Base-by-base conservation (phyloP, 2,113 vertebrate genomes). In the Uropsilus gracilis region DNA sequence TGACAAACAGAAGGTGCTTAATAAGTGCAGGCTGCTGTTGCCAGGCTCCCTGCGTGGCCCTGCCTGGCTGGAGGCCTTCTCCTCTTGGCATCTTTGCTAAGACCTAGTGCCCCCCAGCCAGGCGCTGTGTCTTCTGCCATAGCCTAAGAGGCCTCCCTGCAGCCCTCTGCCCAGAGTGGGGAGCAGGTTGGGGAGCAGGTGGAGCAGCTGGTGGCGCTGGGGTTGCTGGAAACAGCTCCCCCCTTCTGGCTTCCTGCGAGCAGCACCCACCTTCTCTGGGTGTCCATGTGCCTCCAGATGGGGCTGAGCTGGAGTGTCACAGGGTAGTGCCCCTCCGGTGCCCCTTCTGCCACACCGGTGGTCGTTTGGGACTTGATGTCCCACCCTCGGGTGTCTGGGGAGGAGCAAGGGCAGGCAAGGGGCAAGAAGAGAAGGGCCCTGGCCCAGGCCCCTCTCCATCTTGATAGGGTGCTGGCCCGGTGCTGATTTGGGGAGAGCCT, bases 251-350 rank as follows among this genome's bases (percentile, higher is more conserved):
- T 18, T 13, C 37, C 37, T 7, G 63, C 0, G 6, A 78, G 93
- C 81, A 8, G 32, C 20, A 10, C 46, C 44, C 32, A 3, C 1
- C 22, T 3, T 0, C 30, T 53, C 12, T 44, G 61, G 1, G 10
- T 28, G 24, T 0, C 4, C 4, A 32, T 8, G 66, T 13, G 28
- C 24, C 53, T 78, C 48, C 13, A 0, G 2, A 9, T 26, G 7
- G 64, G 76, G 30, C 77, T n/a, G 50, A 69, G 9, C 63, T 24
- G 64, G 71, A 26, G 1, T 7, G 5, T 75, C 14, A n/a, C 42
- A 5, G 39, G 86, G 34, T 8, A 1, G 30, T 5, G 78, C 30
- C 32, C 7, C 1, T 13, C 30, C 14, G 0, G 0, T 2, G 18
- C 7, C 69, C 76, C 46, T 48, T 18, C 64, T n/a, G 22, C 61